Evolutionary conservation across 2,888 invertebrate species (phyloP).

Genomic region (Diplazon laetatorius): DNA sequence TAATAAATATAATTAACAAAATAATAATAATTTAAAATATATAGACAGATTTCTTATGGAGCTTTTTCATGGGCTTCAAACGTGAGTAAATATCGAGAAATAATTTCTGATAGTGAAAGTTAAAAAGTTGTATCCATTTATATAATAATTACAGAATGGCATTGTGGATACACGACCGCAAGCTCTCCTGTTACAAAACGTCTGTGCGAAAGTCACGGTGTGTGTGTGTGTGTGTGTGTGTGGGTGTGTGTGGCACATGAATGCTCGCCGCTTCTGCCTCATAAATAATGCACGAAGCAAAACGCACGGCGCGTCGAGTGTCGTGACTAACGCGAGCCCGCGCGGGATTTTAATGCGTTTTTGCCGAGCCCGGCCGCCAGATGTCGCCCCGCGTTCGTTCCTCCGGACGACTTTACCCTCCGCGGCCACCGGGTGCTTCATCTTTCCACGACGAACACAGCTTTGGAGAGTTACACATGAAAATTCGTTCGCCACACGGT

Average conservation of each 20-base stretch:
- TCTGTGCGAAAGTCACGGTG: conserved; percentile 11
- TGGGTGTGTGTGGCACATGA: conserved; percentile 16
- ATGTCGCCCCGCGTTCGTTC: conserved; percentile 1
- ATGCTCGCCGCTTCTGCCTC: conserved; percentile 44
- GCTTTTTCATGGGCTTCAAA: too few species aligned
- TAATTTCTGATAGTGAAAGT: too few species aligned
- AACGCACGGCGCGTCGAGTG: conserved; percentile 14
- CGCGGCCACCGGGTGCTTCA: background rate
- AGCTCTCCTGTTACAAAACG: background rate
- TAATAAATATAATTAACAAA: too few species aligned
- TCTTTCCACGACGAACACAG: background rate
- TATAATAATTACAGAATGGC: background rate
- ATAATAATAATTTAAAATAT: too few species aligned
- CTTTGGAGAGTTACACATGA: background rate
- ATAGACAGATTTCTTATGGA: too few species aligned
- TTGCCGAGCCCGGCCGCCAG: conserved; percentile 10
- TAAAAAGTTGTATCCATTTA: too few species aligned
- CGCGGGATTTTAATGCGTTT: conserved; percentile 54
- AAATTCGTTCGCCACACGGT: conserved; percentile 5
- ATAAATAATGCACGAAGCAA: conserved; percentile 56
- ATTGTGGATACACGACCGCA: background rate
- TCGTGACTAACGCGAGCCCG: conserved; percentile 25
- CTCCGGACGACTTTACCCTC: background rate
- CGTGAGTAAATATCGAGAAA: too few species aligned
- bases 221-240: too few species aligned